phyloP scores from a whole-genome alignment of 2,797 vertebrate species.

The Cyclopterus lumpus region DNA sequence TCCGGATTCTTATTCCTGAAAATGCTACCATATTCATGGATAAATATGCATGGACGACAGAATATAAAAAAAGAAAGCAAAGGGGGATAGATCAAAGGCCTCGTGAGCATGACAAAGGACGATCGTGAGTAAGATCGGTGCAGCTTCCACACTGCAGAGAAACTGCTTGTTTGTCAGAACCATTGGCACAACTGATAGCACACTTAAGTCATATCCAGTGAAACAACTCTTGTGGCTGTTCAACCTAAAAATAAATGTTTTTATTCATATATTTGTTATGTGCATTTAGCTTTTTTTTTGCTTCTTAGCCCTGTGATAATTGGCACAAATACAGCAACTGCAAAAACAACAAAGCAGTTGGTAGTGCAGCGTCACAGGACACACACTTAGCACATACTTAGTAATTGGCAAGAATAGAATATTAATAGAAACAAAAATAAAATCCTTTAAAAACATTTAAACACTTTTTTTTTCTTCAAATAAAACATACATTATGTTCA shows the following conservation, averaged over 20 bases:
- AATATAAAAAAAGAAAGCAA: neutral
- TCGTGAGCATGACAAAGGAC: slow-evolving; percentile 27
- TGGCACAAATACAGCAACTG: slow-evolving; percentile 61
- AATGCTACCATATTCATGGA: slow-evolving; percentile 25
- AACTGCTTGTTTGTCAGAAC: slow-evolving; percentile 11
- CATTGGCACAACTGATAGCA: slow-evolving; percentile 24
- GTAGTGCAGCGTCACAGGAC: slow-evolving; percentile 72
- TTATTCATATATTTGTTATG: slow-evolving; percentile 9
- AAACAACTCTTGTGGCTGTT: slow-evolving; percentile 38
- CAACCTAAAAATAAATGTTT: slow-evolving; percentile 28
- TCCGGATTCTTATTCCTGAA: slow-evolving; percentile 23
- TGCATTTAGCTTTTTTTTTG: slow-evolving; percentile 44
- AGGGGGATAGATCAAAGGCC: slow-evolving; percentile 34
- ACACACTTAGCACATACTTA: slow-evolving; percentile 60
- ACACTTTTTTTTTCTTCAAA: slow-evolving; percentile 32
- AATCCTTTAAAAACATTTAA: slow-evolving; percentile 50
- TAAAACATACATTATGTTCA: slow-evolving; percentile 75
- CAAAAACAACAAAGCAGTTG: slow-evolving; percentile 56
- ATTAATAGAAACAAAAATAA: slow-evolving; percentile 48
- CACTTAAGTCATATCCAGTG: slow-evolving; percentile 24
- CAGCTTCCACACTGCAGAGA: slow-evolving; percentile 4
- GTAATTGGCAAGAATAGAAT: slow-evolving; percentile 50
- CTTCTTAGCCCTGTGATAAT: slow-evolving; percentile 52
- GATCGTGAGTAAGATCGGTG: slow-evolving; percentile 24
- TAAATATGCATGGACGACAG: slow-evolving; percentile 21